Conservation (phyloP, 1,140 invertebrate genomes). For the Trichonephila inaurata region DNA sequence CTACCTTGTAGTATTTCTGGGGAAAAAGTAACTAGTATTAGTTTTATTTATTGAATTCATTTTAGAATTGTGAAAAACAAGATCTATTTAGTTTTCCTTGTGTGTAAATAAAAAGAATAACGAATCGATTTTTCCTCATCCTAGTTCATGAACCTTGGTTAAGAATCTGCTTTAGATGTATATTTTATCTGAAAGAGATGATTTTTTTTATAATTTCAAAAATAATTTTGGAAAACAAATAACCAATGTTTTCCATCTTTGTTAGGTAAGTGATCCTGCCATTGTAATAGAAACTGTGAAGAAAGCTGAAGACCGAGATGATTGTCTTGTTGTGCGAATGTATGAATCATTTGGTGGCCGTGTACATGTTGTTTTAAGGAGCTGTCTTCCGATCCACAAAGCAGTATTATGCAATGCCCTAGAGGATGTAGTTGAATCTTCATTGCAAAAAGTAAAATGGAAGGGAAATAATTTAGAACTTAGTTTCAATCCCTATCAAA, state of each 20-base stretch:
- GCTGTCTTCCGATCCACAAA: constrained; percentile 74
- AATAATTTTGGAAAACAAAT: neutral
- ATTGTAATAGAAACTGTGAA: constrained; percentile 77
- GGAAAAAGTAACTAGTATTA: too few relatives aligned
- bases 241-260: neutral
- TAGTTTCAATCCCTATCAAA: constrained; percentile 74
- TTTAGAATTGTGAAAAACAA: too few relatives aligned
- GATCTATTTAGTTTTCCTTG: too few relatives aligned
- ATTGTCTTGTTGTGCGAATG: constrained; percentile 73
- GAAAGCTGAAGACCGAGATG: constrained; percentile 76
- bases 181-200: too few relatives aligned
- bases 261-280: constrained; percentile 74
- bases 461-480: constrained; percentile 73
- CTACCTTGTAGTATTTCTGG: too few relatives aligned
- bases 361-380: constrained; percentile 66
- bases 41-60: too few relatives aligned
- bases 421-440: constrained; percentile 68
- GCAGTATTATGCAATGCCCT: constrained; percentile 76
- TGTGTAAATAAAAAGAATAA: too few relatives aligned
- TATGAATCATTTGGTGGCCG: constrained; percentile 76
- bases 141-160: too few relatives aligned
- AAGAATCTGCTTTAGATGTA: too few relatives aligned
- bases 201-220: too few relatives aligned
- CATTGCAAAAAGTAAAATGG: constrained; percentile 70
- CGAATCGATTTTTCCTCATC: too few relatives aligned